These are phyloP conservation scores for Sorex maritimensis DNA, from an alignment of 2,797 vertebrate species.

Conservation along the genomic window DNA sequence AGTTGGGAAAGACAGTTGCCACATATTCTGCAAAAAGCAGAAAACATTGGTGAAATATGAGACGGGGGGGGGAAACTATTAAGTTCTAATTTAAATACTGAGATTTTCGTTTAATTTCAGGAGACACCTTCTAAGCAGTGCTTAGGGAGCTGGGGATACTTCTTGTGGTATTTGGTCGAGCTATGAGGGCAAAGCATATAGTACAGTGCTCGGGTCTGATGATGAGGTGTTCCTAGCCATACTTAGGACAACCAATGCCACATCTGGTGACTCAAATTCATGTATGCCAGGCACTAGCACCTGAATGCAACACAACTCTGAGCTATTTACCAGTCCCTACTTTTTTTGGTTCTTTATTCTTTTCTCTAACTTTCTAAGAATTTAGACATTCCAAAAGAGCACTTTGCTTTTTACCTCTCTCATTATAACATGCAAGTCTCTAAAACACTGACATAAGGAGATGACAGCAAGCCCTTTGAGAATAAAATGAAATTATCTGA, in stretches of 20 bases:
- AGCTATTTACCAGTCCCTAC: too few relatives aligned
- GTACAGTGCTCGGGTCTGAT: too few relatives aligned
- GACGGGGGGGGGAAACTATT: conserved; percentile 30
- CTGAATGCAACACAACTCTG: neutral
- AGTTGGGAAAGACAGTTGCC: conserved; percentile 87
- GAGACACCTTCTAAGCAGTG: neutral
- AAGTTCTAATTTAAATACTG: conserved; percentile 56
- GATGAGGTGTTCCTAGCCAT: too few relatives aligned
- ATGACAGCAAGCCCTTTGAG: conserved; percentile 10
- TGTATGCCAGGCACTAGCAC: too few relatives aligned
- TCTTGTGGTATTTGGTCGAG: too few relatives aligned
- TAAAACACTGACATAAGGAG: conserved; percentile 64
- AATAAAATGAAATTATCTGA: conserved; percentile 40
- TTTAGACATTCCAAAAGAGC: conserved; percentile 59
- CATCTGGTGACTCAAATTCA: too few relatives aligned
- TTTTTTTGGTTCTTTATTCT: conserved; percentile 25
- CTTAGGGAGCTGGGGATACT: too few relatives aligned
- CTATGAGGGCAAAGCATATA: too few relatives aligned
- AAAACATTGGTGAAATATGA: conserved; percentile 63
- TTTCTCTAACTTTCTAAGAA: conserved; percentile 60
- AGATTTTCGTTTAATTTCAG: neutral
- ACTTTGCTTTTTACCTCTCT: conserved; percentile 52
- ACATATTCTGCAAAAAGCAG: conserved; percentile 91
- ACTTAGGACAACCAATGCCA: too few relatives aligned
- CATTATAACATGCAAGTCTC: conserved; percentile 4